Percentiles rank a stretch among this genome's conserved stretches.
Evolutionary conservation across 1,140 invertebrate genomes (phyloP).

Genomic region (Eueides isabella): DNA sequence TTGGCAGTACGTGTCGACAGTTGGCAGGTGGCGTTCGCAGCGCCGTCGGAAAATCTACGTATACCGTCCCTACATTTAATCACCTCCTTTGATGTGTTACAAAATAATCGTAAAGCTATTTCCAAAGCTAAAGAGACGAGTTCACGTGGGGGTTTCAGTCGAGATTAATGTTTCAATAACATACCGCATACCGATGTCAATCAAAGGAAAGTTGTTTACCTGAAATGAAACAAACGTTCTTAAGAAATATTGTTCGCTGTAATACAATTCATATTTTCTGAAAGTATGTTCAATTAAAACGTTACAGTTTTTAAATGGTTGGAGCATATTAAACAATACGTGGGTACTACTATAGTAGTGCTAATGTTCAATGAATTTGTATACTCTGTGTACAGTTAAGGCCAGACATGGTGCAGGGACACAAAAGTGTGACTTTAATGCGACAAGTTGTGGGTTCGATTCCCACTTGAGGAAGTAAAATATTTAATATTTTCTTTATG

Average conservation of each 20-base stretch:
- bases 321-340: background rate
- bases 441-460: no score
- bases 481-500: no score
- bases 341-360: background rate
- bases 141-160: slow-evolving; percentile 44
- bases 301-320: background rate
- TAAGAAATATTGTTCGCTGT: background rate
- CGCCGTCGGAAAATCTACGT: slow-evolving; percentile 28
- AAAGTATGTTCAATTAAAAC: background rate
- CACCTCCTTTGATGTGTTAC: slow-evolving; percentile 74
- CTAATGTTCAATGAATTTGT: background rate
- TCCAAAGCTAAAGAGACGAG: slow-evolving; percentile 49
- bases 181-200: slow-evolving; percentile 54
- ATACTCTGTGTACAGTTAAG: no score
- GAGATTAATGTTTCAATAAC: slow-evolving; percentile 62
- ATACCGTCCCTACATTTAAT: slow-evolving; percentile 57
- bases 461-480: no score
- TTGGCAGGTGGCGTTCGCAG: slow-evolving; percentile 59
- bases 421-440: no score
- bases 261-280: background rate
- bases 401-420: no score
- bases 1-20: slow-evolving; percentile 73
- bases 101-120: slow-evolving; percentile 72
- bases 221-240: slow-evolving; percentile 40
- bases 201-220: slow-evolving; percentile 40